These are phyloP conservation scores for Thumatha senex DNA, from an alignment of 2,888 invertebrate species.

Conservation along the genomic window DNA sequence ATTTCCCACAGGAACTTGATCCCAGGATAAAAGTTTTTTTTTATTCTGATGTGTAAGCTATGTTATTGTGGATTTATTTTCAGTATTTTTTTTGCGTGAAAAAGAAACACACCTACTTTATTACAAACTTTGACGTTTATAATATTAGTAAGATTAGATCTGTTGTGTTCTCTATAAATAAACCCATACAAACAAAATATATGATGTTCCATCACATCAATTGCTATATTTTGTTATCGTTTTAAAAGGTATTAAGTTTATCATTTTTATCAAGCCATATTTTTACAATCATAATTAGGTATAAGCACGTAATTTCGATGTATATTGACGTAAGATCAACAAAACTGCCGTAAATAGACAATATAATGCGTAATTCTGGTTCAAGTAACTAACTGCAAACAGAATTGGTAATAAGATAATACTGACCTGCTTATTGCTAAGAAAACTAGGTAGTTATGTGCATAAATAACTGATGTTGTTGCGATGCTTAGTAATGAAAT, in stretches of 20 bases:
- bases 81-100: no score
- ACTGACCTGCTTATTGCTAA: conserved; percentile 1
- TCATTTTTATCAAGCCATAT: not conserved
- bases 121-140: no score
- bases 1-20: no score
- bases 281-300: conserved; percentile 2
- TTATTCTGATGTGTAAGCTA: no score
- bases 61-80: no score
- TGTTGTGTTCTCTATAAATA: no score
- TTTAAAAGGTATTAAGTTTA: not conserved
- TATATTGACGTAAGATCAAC: conserved; percentile 34
- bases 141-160: no score
- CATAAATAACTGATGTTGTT: not conserved
- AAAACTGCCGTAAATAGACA: conserved; percentile 43
- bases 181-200: no score
- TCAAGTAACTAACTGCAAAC: conserved; percentile 1
- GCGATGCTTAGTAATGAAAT: not conserved
- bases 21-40: no score
- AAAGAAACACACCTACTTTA: no score
- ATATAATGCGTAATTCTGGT: not conserved
- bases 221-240: not conserved
- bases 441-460: not conserved
- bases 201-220: no score
- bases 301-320: conserved; percentile 8
- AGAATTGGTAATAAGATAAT: not conserved